phyloP scores from a whole-genome alignment of 2,797 vertebrate species.

The Dallia pectoralis region DNA sequence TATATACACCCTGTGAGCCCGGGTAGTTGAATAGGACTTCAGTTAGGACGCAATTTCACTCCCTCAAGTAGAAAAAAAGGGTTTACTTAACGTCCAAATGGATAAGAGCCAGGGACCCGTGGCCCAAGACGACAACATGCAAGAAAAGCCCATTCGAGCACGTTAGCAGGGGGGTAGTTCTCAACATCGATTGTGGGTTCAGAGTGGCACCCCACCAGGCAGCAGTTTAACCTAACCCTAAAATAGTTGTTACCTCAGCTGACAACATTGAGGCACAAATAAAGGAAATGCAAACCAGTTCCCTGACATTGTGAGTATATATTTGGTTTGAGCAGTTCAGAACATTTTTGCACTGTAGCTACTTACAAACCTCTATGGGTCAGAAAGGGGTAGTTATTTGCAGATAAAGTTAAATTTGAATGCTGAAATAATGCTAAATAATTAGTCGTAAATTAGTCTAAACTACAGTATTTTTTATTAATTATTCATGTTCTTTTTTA shows the following conservation, averaged over 20 bases:
- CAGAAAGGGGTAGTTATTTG: no score
- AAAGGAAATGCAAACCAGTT: background rate
- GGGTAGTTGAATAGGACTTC: background rate
- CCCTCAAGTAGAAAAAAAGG: constrained; percentile 58
- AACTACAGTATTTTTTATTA: no score
- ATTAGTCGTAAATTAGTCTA: no score
- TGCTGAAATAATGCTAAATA: no score
- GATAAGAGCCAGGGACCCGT: constrained; percentile 57
- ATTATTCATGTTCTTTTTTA: no score
- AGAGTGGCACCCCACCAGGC: constrained; percentile 36
- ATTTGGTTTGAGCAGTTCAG: background rate
- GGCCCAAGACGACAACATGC: constrained; percentile 48
- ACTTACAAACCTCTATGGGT: no score
- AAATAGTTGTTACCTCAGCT: constrained; percentile 3
- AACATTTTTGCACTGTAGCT: no score
- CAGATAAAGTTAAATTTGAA: no score
- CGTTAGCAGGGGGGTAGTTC: constrained; percentile 40
- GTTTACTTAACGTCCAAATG: constrained; percentile 44
- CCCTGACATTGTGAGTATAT: background rate
- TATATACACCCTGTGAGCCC: background rate
- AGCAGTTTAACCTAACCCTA: constrained; percentile 13
- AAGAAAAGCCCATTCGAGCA: constrained; percentile 45
- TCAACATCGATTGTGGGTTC: constrained; percentile 42
- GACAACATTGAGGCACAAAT: background rate
- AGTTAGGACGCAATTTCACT: background rate